A percentile compares a stretch with the other conserved stretches of the same genome.
phyloP scores from a whole-genome alignment of 1,140 invertebrate species.

The Dreissena rostriformis region DNA sequence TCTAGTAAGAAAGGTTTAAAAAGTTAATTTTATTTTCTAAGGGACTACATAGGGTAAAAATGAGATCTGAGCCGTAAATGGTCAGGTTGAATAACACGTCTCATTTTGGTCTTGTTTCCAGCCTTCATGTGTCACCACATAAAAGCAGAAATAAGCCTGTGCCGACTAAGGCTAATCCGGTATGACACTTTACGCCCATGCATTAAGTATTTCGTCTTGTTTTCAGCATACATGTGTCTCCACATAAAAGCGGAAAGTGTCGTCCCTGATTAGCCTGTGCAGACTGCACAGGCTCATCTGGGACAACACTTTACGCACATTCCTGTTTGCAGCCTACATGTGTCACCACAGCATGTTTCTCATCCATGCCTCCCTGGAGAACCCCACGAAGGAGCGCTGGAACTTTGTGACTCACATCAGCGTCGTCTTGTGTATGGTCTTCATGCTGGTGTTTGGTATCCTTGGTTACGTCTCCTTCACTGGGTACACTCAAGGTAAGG shows the following conservation, averaged over 20 bases:
- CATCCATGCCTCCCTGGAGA: slow-evolving; percentile 91
- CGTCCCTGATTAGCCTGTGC: not conserved
- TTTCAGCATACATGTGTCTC: too few species aligned
- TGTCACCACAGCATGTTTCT: slow-evolving; percentile 96
- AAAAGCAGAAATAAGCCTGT: not conserved
- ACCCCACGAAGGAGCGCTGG: slow-evolving; percentile 90
- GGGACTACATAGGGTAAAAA: too few species aligned
- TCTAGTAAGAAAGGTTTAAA: too few species aligned
- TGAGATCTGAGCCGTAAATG: too few species aligned
- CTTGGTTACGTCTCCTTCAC: slow-evolving; percentile 93
- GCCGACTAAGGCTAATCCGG: not conserved
- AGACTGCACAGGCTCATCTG: not conserved
- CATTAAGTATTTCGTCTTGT: too few species aligned
- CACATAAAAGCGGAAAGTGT: not conserved
- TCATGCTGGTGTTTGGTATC: slow-evolving; percentile 88
- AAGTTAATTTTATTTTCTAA: too few species aligned
- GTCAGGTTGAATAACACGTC: too few species aligned
- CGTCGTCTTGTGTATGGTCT: slow-evolving; percentile 87
- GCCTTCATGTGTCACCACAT: not conserved
- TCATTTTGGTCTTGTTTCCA: too few species aligned
- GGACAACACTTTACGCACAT: not conserved
- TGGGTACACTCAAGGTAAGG: slow-evolving; percentile 89
- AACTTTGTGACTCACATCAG: slow-evolving; percentile 91
- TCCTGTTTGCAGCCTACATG: slow-evolving; percentile 88
- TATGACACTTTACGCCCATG: not conserved